Evolutionary conservation across 2,113 vertebrate genomes (phyloP), one percentile per base, ranked within the genome.

Genomic region (Meleagris gallopavo): DNA sequence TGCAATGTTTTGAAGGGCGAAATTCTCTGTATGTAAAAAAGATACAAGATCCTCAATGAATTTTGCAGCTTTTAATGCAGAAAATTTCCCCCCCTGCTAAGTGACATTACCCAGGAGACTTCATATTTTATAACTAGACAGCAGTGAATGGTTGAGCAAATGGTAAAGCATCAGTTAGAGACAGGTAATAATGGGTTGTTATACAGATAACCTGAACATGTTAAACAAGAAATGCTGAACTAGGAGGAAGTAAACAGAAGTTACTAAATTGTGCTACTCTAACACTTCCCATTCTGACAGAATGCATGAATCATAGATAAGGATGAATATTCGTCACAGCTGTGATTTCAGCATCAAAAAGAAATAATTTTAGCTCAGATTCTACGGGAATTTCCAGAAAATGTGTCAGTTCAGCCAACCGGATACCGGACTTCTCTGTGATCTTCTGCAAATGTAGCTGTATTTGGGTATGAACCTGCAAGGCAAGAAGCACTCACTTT

Each of bases 261-360:
- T 91, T 97, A 95, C 93, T 72, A 96, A 95, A 96, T 97, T 95
- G 93, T 66, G 72, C 91, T 90, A 90, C 46, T 81, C 71, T 78
- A 71, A 94, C 71, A 94, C 83, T 97, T 96, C 89, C 86, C 97
- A 83, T 92, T 97, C 95, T 71, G 82, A 90, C 30, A 92, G 46
- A 95, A 60, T 88, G 72, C 89, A 95, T 97, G 94, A 97, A 96
- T 97, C 97, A 96, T 34, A 64, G 90, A 91, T 83, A 74, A 93
- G 92, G 83, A 93, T 91, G 93, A 88, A 95, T 84, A 88, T 96
- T 96, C 95, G 95, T 96, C 96, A 97, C 92, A 96, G 96, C 94
- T 92, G 93, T 96, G 96, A 97, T 95, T 97, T 97, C 92, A 90
- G 92, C 92, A 88, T 91, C 94, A 93, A 83, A 95, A 90, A 92